Base-by-base conservation (phyloP, 1,140 invertebrate genomes). In the Drosophila melanica region DNA sequence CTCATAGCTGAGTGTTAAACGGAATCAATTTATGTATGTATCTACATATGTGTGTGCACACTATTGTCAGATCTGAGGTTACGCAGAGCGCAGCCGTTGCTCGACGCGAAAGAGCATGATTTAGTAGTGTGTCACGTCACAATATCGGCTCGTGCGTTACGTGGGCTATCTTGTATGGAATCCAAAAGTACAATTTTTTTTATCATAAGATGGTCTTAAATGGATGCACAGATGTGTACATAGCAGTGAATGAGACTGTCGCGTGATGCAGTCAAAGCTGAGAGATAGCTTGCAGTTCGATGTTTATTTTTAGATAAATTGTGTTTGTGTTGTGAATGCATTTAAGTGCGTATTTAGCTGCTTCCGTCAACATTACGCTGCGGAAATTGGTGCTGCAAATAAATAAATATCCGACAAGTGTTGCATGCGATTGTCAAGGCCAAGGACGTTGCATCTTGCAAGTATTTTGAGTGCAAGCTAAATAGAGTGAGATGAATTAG, bases 311-410 rank as follows among this genome's bases (percentile, higher is more conserved):
- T 77, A 84, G 77, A 45, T 35, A 14, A 18, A 18, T 18, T 5
- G 58, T 63, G n/a, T 51, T 20, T 42, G 53, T 59, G 57, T 42
- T 42, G 39, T 18, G 20, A 44, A 59, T 79, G 57, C 64, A 75
- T 58, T 79, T 35, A 62, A 51, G 41, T 74, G 35, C 44, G 45
- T 73, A 33, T 75, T 45, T 54, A 64, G 64, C 20, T 57, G 68
- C 54, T 87, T 87, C 82, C 82, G 82, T 79, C 68, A 87, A 87
- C 79, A 89, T 47, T 65, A 18, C 18, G 53, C 39, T 60, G 63
- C 84, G 84, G 79, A 87, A 89, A 77, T 84, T 87, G 82, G 79
- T 84, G 82, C 79, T 60, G 54, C 27, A 18, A 47, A 39, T 27
- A 42, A n/a, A 2, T 12, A 20, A 55, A 45, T 9, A 27, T 23